These are phyloP conservation scores for Speoplatyrhinus poulsoni DNA, from an alignment of 2,113 vertebrate genomes.

Conservation along the genomic window DNA sequence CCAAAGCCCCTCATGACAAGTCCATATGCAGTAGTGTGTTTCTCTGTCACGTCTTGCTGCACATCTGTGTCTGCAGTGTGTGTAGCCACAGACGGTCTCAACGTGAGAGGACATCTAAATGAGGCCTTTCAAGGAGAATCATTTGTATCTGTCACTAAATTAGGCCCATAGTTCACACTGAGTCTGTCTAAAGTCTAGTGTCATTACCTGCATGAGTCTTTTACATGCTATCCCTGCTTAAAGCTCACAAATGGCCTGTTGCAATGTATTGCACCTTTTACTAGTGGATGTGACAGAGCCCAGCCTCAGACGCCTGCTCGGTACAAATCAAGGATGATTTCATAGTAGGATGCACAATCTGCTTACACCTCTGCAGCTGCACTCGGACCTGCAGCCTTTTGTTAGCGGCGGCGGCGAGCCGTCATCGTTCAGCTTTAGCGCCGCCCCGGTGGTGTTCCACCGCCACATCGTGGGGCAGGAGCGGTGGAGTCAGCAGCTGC, in stretches of 20 bases:
- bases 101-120: constrained; percentile 44
- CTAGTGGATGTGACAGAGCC: too few species aligned
- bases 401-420: constrained; percentile 76
- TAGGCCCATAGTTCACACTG: constrained; percentile 12
- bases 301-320: neutral
- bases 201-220: constrained; percentile 10
- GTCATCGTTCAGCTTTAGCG: constrained; percentile 83
- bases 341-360: neutral
- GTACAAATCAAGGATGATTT: neutral
- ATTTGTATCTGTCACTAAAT: too few species aligned
- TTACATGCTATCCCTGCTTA: neutral
- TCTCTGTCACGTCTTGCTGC: constrained; percentile 40
- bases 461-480: constrained; percentile 86
- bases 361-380: constrained; percentile 79
- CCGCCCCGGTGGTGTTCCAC: constrained; percentile 90
- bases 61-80: constrained; percentile 41
- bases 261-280: too few species aligned
- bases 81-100: constrained; percentile 42
- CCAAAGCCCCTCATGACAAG: constrained; percentile 23
- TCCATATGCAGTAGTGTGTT: constrained; percentile 14
- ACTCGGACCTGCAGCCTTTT: constrained; percentile 94
- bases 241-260: too few species aligned
- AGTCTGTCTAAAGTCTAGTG: neutral
- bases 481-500: constrained; percentile 86
- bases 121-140: neutral